Percentiles rank a stretch among this genome's conserved stretches.
Conservation (phyloP, 2,113 vertebrate genomes). For the Chaenocephalus aceratus region DNA sequence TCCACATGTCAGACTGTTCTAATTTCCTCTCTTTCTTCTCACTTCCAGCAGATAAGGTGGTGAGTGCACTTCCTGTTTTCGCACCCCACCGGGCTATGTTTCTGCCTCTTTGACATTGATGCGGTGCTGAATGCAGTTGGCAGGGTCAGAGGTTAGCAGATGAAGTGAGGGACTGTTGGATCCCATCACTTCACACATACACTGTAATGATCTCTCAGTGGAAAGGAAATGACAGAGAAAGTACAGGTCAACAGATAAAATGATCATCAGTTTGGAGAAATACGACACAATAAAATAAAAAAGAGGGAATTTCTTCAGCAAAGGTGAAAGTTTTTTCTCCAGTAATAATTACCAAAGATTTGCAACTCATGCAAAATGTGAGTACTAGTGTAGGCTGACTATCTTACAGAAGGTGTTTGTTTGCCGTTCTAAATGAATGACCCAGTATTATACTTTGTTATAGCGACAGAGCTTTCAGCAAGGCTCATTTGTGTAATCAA, state of each 20-base stretch:
- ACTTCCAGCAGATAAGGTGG: not conserved
- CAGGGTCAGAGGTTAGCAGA: constrained; percentile 23
- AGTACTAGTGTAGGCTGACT: not conserved
- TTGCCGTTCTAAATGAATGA: not conserved
- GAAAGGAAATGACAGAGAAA: not conserved
- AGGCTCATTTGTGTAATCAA: not conserved
- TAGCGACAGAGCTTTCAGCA: not conserved
- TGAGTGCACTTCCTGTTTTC: constrained; percentile 4
- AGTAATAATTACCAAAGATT: not conserved
- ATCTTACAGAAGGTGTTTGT: not conserved
- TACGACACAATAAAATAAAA: too few relatives aligned
- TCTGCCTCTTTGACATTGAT: constrained; percentile 14
- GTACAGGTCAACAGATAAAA: not conserved
- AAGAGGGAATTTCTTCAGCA: too few relatives aligned
- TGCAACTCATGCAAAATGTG: not conserved
- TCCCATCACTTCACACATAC: constrained; percentile 4
- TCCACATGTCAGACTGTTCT: constrained; percentile 16
- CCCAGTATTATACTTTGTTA: not conserved
- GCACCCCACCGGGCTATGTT: not conserved
- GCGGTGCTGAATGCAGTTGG: not conserved
- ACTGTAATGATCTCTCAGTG: constrained; percentile 5
- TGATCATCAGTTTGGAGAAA: not conserved
- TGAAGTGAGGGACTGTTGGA: not conserved
- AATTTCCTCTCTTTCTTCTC: constrained; percentile 22
- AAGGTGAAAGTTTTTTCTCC: too few relatives aligned